Percentiles rank a stretch among this genome's conserved stretches.
These are phyloP conservation scores for Triplophysa siluroides DNA, from an alignment of 2,113 vertebrate genomes.

Conservation along the genomic window DNA sequence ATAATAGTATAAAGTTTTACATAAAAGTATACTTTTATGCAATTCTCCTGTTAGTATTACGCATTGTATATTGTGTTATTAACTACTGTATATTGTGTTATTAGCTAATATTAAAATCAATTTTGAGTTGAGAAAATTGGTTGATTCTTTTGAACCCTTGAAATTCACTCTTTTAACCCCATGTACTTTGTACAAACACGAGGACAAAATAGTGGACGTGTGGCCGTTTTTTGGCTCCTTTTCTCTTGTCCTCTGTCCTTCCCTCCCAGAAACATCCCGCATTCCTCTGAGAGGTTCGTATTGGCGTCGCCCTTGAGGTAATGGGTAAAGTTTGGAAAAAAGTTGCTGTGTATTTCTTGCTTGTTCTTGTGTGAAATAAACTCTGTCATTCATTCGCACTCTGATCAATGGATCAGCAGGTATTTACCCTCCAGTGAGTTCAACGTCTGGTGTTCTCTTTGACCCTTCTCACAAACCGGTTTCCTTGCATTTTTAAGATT, in stretches of 20 bases:
- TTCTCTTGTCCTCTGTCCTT: neutral
- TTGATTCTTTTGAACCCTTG: too few relatives aligned
- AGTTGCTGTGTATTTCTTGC: constrained; percentile 14
- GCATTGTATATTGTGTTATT: too few relatives aligned
- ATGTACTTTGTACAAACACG: too few relatives aligned
- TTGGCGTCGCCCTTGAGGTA: constrained; percentile 3
- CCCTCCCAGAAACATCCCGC: neutral
- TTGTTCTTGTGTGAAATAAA: constrained; percentile 36
- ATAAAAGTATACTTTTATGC: too few relatives aligned
- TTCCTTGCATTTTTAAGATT: neutral
- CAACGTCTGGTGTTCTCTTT: neutral
- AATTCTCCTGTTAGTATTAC: too few relatives aligned
- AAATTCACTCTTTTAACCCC: too few relatives aligned
- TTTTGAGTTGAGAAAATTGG: too few relatives aligned
- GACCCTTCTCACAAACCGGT: constrained; percentile 2
- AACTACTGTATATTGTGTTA: too few relatives aligned
- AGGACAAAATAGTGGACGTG: neutral
- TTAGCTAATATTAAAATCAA: neutral
- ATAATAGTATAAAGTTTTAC: too few relatives aligned
- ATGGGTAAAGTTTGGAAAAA: neutral
- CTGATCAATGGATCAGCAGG: constrained; percentile 16
- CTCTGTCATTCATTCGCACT: constrained; percentile 20
- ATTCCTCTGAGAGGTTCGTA: neutral
- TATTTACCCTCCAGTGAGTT: constrained; percentile 31
- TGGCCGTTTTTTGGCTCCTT: neutral